These are phyloP conservation scores for Telmatochromis sp. DNA, from an alignment of 2,113 vertebrate species.

Conservation along the genomic window DNA sequence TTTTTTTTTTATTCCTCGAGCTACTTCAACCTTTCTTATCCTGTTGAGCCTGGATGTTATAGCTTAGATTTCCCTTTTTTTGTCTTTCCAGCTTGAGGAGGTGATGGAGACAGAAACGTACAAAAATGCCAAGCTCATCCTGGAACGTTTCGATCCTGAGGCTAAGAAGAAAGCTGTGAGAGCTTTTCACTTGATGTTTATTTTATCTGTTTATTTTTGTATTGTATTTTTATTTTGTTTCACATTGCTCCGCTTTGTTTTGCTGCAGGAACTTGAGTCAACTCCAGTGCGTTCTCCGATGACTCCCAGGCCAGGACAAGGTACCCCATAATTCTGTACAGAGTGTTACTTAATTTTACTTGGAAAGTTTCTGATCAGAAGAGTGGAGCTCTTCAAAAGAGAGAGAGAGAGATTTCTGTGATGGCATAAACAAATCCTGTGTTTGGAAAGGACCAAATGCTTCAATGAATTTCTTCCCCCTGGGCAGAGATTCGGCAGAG, in stretches of 20 bases:
- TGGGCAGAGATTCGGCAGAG: constrained; percentile 86
- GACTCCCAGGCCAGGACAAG: constrained; percentile 87
- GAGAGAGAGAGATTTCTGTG: not conserved
- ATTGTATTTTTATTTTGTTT: not conserved
- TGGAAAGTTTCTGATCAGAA: not conserved
- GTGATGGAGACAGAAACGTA: constrained; percentile 99
- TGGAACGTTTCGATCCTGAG: constrained; percentile 94
- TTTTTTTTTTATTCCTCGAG: not conserved
- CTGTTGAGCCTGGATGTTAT: not conserved
- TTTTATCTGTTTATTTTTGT: not conserved
- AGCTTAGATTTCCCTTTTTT: not conserved
- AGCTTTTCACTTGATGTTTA: not conserved
- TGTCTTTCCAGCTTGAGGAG: constrained; percentile 84
- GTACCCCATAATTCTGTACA: constrained; percentile 39
- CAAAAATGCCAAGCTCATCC: constrained; percentile 93
- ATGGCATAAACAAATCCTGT: not conserved
- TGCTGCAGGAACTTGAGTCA: constrained; percentile 78
- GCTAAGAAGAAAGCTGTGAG: constrained; percentile 85
- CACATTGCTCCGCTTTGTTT: not conserved
- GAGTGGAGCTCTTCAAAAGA: not conserved
- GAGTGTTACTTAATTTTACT: not conserved
- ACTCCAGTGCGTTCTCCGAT: constrained; percentile 78
- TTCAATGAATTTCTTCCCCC: constrained; percentile 10
- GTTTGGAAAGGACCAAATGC: not conserved
- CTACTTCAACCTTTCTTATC: not conserved